A percentile compares a stretch with the other conserved stretches of the same genome.
These are phyloP conservation scores for Heliconius sara DNA, from an alignment of 2,888 invertebrate species.

Conservation along the genomic window DNA sequence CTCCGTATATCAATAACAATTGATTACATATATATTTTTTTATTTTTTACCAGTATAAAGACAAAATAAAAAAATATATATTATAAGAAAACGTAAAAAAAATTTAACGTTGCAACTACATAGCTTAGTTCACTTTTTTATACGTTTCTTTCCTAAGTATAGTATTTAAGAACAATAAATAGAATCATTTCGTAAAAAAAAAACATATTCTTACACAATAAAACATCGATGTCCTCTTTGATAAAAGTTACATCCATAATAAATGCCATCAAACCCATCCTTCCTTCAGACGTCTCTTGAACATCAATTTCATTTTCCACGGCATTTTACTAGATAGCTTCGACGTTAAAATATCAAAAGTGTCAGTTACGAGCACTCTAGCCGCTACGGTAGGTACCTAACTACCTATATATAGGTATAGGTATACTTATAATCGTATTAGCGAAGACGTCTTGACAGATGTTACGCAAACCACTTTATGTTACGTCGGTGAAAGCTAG, in stretches of 20 bases:
- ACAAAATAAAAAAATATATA: no score
- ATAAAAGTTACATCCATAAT: constrained; percentile 4
- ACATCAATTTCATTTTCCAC: constrained; percentile 49
- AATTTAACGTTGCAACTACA: no score
- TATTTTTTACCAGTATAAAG: no score
- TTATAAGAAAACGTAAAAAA: no score
- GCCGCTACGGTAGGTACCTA: neutral
- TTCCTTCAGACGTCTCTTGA: constrained; percentile 25
- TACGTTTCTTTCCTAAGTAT: no score
- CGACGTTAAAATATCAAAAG: constrained; percentile 46
- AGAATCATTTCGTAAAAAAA: no score
- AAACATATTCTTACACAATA: no score
- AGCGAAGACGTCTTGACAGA: constrained; percentile 56
- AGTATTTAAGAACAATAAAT: no score
- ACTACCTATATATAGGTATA: neutral
- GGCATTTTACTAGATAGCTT: constrained; percentile 49
- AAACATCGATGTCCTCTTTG: neutral
- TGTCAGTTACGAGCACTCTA: constrained; percentile 31
- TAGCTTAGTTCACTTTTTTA: no score
- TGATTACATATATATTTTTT: no score
- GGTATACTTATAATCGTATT: constrained; percentile 73
- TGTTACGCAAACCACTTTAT: constrained; percentile 36
- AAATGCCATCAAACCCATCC: constrained; percentile 12
- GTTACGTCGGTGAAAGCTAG: constrained; percentile 16
- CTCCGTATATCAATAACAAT: no score